Evolutionary conservation across 2,888 invertebrate genomes (phyloP), one percentile per base, ranked within the genome.

Genomic region (Nineta flava): DNA sequence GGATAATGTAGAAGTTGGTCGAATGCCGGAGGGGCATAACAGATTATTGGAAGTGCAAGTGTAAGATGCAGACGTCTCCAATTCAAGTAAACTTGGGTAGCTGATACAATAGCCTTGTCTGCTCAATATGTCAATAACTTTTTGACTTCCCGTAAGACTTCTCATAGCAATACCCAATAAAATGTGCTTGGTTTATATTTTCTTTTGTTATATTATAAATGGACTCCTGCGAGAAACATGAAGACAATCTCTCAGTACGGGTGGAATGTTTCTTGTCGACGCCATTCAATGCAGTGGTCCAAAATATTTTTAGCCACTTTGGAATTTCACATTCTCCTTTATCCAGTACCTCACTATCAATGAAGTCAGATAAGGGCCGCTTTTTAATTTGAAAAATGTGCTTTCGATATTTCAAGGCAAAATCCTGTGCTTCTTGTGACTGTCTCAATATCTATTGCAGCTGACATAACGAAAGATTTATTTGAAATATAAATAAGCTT

Each of bases 311-410:
- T 16, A 56, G 48, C 54, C 55, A 56, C 49, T 53, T 52, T 15
- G 57, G 56, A 52, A 57, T 44, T 48, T 56, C 54, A 40, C 57
- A 57, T 42, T 57, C 56, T 45, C 57, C 56, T 49, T 55, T 51
- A 46, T 53, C 43, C 17, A 57, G 48, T 40, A 46, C 49, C 48
- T 56, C 44, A n/a, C n/a, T n/a, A n/a, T n/a, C n/a, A 48, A 57
- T 41, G 16, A 31, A 53, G 51, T 54, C 54, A 32, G 57, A 41
- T 49, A 57, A 55, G 51, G 48, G 34, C 40, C 50, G 47, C 50
- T 52, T 55, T 50, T 55, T 50, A 42, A 53, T 52, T 52, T 50
- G 41, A 21, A 54, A 49, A 45, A 55, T 51, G 42, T 52, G 12
- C 40, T 42, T 46, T 44, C 49, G 46, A 53, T 55, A 56, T 52